Percentiles rank a stretch among this genome's conserved stretches.
These are phyloP conservation scores for Uropsilus gracilis DNA, from an alignment of 2,113 vertebrate species.

Conservation along the genomic window DNA sequence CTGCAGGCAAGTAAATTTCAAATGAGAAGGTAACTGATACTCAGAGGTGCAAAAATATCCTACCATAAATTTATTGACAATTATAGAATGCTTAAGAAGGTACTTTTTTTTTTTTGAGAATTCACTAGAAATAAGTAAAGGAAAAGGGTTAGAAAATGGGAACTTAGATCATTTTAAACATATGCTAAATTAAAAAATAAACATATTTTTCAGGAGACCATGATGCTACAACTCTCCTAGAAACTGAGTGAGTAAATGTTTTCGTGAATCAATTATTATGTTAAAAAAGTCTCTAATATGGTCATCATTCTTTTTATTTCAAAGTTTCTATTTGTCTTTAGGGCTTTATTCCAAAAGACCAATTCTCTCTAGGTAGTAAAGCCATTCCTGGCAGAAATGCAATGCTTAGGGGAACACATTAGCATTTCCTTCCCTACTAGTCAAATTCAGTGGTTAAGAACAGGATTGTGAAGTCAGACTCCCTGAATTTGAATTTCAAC, in stretches of 20 bases:
- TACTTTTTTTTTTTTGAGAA: neutral
- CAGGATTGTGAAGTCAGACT: neutral
- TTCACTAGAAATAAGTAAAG: neutral
- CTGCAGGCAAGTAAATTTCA: neutral
- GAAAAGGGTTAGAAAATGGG: neutral
- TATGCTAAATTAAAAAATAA: neutral
- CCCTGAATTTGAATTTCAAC: conserved; percentile 48
- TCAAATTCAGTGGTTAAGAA: conserved; percentile 8
- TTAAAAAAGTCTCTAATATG: conserved; percentile 10
- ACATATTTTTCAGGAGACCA: neutral
- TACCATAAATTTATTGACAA: neutral
- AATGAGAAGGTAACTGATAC: neutral
- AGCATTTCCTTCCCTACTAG: neutral
- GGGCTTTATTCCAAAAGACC: conserved; percentile 39
- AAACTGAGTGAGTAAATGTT: conserved; percentile 1
- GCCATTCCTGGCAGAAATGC: conserved; percentile 7
- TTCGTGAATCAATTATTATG: conserved; percentile 30
- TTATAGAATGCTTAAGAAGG: neutral
- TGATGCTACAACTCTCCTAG: neutral
- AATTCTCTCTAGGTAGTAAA: conserved; percentile 33
- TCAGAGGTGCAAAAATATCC: neutral
- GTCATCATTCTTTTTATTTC: conserved; percentile 28
- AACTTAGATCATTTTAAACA: neutral
- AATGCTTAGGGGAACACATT: neutral
- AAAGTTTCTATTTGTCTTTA: conserved; percentile 44